Conservation (phyloP, 2,113 vertebrate species). For the Tachysurus fulvidraco region DNA sequence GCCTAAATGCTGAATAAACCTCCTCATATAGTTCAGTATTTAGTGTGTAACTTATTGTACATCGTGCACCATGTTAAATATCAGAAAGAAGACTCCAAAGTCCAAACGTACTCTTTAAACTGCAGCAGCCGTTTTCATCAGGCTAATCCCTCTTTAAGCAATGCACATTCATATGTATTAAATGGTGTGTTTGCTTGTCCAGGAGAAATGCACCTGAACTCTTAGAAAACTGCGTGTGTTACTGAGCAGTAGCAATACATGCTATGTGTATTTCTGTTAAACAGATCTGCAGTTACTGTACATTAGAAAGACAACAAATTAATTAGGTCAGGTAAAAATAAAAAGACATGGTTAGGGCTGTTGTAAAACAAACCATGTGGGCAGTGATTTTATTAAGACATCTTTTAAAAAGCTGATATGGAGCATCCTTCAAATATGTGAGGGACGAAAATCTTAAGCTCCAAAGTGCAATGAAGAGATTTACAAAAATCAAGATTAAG, state of each 20-base stretch:
- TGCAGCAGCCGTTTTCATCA: background rate
- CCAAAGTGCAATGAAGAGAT: slow-evolving; percentile 6
- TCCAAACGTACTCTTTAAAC: background rate
- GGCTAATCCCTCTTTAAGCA: background rate
- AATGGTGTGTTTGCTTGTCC: background rate
- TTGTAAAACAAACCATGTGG: background rate
- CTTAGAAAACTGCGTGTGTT: background rate
- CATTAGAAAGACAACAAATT: background rate
- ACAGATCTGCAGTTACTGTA: background rate
- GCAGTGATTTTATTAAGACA: background rate
- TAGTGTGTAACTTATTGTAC: background rate
- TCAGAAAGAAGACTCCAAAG: background rate
- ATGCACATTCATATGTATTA: background rate
- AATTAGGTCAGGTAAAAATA: background rate
- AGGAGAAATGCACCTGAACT: background rate
- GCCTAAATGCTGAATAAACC: background rate
- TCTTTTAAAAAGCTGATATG: slow-evolving; percentile 3
- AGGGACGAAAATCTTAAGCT: background rate
- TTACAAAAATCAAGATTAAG: background rate
- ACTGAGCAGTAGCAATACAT: background rate
- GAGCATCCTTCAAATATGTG: background rate
- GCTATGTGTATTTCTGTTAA: background rate
- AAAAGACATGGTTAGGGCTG: background rate
- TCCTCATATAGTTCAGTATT: too few species aligned
- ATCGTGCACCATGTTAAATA: background rate